A percentile compares a stretch with the other conserved stretches of the same genome.
These are phyloP conservation scores for Scaptomyza hsui DNA, from an alignment of 1,140 invertebrate genomes.

Conservation along the genomic window DNA sequence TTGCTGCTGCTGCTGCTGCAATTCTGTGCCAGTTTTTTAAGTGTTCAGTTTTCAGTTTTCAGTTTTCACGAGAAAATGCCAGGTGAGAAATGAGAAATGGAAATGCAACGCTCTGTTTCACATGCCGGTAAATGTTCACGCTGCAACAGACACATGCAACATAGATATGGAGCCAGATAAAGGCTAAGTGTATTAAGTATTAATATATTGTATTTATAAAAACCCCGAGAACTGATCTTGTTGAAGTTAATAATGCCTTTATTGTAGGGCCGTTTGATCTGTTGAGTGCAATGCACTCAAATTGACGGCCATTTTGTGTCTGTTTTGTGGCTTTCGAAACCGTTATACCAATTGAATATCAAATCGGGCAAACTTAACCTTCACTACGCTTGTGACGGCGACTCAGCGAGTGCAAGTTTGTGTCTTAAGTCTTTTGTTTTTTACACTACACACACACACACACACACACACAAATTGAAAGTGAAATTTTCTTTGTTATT, in stretches of 20 bases:
- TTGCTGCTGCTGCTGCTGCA: conserved; percentile 35
- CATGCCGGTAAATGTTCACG: conserved; percentile 61
- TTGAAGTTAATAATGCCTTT: conserved; percentile 34
- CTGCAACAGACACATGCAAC: conserved; percentile 13
- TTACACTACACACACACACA: conserved; percentile 24
- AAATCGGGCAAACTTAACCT: conserved; percentile 70
- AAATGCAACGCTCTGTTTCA: conserved; percentile 68
- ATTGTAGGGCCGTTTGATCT: conserved; percentile 36
- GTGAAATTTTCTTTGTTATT: conserved; percentile 76
- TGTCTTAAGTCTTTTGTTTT: conserved; percentile 76
- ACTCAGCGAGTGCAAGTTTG: conserved; percentile 51
- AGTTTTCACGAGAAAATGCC: conserved; percentile 55
- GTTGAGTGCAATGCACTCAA: conserved; percentile 57
- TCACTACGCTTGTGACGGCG: conserved; percentile 44
- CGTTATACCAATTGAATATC: conserved; percentile 75
- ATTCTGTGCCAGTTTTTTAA: conserved; percentile 61
- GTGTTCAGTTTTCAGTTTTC: too few relatives aligned
- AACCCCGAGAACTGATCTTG: conserved; percentile 43
- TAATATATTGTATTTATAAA: background rate
- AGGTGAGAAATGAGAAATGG: conserved; percentile 53
- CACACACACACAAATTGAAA: conserved; percentile 58
- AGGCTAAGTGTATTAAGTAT: conserved; percentile 37
- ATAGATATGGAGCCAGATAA: conserved; percentile 18
- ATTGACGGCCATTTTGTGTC: conserved; percentile 38
- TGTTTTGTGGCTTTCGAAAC: conserved; percentile 68